Percentiles rank a stretch among this genome's conserved stretches.
phyloP scores from a whole-genome alignment of 2,888 invertebrate genomes.

The Lacanobia wlatinum region DNA sequence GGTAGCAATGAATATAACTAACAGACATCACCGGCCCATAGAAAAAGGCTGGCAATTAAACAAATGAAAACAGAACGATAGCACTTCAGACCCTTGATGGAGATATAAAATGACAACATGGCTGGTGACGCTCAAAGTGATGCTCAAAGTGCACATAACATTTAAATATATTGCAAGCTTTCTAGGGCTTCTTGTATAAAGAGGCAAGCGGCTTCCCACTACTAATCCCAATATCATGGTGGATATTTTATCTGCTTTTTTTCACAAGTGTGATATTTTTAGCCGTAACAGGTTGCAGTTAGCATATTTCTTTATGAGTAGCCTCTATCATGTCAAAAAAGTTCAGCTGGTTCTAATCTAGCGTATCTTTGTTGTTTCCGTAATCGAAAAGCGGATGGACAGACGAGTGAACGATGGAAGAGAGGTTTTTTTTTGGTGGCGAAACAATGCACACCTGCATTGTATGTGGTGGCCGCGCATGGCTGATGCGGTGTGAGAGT shows the following conservation, averaged over 20 bases:
- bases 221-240: no score
- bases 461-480: not conserved
- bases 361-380: not conserved
- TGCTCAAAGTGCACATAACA: slow-evolving; percentile 2
- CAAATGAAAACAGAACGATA: slow-evolving; percentile 30
- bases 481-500: not conserved
- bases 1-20: slow-evolving; percentile 57
- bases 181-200: not conserved
- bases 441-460: not conserved
- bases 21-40: slow-evolving; percentile 21
- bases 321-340: no score
- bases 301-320: no score
- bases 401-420: not conserved
- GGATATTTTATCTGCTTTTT: no score
- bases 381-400: not conserved
- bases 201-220: not conserved
- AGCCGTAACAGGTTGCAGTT: no score
- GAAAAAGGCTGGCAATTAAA: slow-evolving; percentile 28
- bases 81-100: no score
- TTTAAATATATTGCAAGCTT: not conserved
- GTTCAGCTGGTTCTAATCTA: no score
- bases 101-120: not conserved
- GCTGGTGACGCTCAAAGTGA: no score
- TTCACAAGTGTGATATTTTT: no score
- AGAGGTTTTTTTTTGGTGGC: slow-evolving; percentile 17